Conservation (phyloP, 2,888 invertebrate species). For the Melieria picta region DNA sequence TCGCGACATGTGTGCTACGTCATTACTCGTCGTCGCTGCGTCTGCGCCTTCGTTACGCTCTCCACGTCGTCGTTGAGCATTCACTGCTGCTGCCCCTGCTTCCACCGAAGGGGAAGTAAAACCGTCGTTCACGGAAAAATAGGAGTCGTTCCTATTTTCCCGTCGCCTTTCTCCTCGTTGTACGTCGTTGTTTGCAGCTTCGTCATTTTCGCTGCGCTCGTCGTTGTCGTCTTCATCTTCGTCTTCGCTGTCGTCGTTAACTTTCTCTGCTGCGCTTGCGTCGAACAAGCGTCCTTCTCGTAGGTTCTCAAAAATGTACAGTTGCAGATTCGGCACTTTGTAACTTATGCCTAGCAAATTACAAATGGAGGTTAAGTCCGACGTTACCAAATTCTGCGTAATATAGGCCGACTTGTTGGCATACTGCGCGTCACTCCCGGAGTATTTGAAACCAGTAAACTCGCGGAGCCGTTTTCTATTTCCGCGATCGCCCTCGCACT, state of each 20-base stretch:
- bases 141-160: neutral
- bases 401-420: constrained; percentile 52
- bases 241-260: constrained; percentile 3
- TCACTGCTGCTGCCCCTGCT: constrained; percentile 6
- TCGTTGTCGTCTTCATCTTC: constrained; percentile 17
- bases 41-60: neutral
- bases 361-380: constrained; percentile 36
- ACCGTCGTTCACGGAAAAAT: neutral
- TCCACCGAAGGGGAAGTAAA: neutral
- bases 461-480: too few relatives aligned
- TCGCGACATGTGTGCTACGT: neutral
- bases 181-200: constrained; percentile 7
- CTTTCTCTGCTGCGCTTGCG: constrained; percentile 6
- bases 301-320: constrained; percentile 28
- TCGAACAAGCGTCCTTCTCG: constrained; percentile 5
- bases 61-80: neutral
- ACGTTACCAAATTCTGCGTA: constrained; percentile 43
- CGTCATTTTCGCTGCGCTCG: neutral
- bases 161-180: constrained; percentile 2
- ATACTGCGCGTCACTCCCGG: constrained; percentile 33
- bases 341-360: constrained; percentile 23
- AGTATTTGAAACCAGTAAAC: too few relatives aligned
- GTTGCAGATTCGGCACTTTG: constrained; percentile 26
- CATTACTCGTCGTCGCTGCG: neutral
- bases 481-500: too few relatives aligned